Evolutionary conservation across 2,113 vertebrate species (phyloP).

Genomic region (Colossoma macropomum): DNA sequence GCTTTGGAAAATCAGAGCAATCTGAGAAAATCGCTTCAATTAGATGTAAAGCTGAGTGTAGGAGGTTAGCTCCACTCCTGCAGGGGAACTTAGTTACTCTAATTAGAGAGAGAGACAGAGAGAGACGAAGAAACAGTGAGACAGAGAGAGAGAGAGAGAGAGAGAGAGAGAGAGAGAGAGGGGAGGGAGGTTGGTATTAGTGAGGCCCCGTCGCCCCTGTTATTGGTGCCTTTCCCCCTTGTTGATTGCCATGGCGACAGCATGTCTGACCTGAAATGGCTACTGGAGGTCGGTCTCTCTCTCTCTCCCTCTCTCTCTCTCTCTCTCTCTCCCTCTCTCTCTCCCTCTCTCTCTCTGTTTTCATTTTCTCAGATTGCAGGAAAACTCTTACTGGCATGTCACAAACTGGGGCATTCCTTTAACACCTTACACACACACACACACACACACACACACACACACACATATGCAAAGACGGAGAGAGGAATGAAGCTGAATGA

Average conservation of each 20-base stretch:
- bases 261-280: conserved; percentile 85
- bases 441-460: conserved; percentile 1
- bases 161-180: no score
- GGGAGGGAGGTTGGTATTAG: no score
- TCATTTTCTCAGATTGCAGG: conserved; percentile 72
- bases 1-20: no score
- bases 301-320: conserved; percentile 22
- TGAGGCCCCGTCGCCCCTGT: neutral
- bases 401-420: conserved; percentile 58
- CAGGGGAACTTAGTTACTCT: no score
- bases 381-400: conserved; percentile 65
- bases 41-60: neutral
- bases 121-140: no score
- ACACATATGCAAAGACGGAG: neutral
- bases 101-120: no score
- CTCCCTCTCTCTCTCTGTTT: conserved; percentile 13
- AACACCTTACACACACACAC: conserved; percentile 56
- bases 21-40: no score
- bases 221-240: conserved; percentile 40
- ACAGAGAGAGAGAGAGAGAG: no score
- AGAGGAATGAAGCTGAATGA: neutral
- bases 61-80: neutral
- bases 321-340: conserved; percentile 42
- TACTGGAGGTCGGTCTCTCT: conserved; percentile 59
- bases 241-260: conserved; percentile 73